Percentiles rank a stretch among this genome's conserved stretches.
Conservation (phyloP, 2,113 vertebrate genomes). For the Fregata magnificens region DNA sequence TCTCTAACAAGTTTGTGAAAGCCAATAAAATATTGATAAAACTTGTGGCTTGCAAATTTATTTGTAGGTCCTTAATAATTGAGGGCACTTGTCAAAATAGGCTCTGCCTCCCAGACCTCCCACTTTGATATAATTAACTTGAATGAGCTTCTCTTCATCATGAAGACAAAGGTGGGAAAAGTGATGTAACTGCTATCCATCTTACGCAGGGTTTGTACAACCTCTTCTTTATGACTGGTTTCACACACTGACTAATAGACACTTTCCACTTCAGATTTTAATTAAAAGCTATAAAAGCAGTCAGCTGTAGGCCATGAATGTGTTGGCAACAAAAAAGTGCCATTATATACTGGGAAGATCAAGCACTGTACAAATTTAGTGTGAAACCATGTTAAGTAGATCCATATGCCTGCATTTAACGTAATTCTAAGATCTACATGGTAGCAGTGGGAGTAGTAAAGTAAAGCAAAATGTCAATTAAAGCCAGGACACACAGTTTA, state of each 20-base stretch:
- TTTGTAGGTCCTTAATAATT: constrained; percentile 19
- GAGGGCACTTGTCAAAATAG: constrained; percentile 47
- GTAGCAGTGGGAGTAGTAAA: not conserved
- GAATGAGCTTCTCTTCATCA: constrained; percentile 53
- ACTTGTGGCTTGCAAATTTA: constrained; percentile 18
- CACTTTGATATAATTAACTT: constrained; percentile 63
- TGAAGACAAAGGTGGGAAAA: constrained; percentile 66
- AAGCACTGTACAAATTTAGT: constrained; percentile 70
- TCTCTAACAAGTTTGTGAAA: not conserved
- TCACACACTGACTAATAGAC: constrained; percentile 72
- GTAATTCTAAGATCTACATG: not conserved
- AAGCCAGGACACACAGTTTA: not conserved
- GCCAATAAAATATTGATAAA: constrained; percentile 26
- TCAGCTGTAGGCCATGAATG: constrained; percentile 74
- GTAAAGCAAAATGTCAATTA: constrained; percentile 47
- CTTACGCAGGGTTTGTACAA: constrained; percentile 60
- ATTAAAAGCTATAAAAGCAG: constrained; percentile 81
- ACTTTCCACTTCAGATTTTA: constrained; percentile 76
- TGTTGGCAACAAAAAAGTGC: constrained; percentile 63
- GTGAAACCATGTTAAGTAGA: constrained; percentile 70
- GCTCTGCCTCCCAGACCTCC: constrained; percentile 51
- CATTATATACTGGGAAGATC: constrained; percentile 70
- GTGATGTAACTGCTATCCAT: constrained; percentile 62
- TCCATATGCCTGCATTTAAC: constrained; percentile 55
- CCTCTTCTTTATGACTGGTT: constrained; percentile 57